A percentile compares a stretch with the other conserved stretches of the same genome.
These are phyloP conservation scores for Diplolepis rosae DNA, from an alignment of 2,888 invertebrate genomes.

Conservation along the genomic window DNA sequence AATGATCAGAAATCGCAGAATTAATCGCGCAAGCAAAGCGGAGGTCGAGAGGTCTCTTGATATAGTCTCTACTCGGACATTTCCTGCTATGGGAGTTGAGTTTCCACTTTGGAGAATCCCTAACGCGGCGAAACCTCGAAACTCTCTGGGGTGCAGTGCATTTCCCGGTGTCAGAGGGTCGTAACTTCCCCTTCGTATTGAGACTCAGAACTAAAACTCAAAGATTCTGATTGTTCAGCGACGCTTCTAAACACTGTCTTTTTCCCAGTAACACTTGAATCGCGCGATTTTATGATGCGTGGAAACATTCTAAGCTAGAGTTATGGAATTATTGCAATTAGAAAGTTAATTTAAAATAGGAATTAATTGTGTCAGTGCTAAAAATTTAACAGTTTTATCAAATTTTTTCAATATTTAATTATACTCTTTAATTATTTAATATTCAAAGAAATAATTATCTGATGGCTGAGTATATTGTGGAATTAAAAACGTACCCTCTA, in stretches of 20 bases:
- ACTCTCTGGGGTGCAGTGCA: constrained; percentile 44
- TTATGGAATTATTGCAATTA: no score
- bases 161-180: constrained; percentile 13
- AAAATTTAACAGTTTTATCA: no score
- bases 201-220: constrained; percentile 6
- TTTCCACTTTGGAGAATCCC: constrained; percentile 43
- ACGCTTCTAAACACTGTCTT: not conserved
- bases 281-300: no score
- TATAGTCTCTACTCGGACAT: constrained; percentile 30
- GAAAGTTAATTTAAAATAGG: not conserved
- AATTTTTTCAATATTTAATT: no score
- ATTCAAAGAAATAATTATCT: no score
- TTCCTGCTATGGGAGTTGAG: constrained; percentile 28
- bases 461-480: no score
- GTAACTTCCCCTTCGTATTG: not conserved
- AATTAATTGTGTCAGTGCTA: not conserved
- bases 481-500: no score
- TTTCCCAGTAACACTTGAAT: not conserved
- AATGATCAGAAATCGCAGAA: constrained; percentile 15
- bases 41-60: constrained; percentile 46
- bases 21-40: constrained; percentile 11
- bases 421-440: no score
- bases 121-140: constrained; percentile 50
- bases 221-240: not conserved
- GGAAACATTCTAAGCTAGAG: no score